These are phyloP conservation scores for Phylloscopus trochilus DNA, from an alignment of 2,113 vertebrate genomes.

Conservation along the genomic window DNA sequence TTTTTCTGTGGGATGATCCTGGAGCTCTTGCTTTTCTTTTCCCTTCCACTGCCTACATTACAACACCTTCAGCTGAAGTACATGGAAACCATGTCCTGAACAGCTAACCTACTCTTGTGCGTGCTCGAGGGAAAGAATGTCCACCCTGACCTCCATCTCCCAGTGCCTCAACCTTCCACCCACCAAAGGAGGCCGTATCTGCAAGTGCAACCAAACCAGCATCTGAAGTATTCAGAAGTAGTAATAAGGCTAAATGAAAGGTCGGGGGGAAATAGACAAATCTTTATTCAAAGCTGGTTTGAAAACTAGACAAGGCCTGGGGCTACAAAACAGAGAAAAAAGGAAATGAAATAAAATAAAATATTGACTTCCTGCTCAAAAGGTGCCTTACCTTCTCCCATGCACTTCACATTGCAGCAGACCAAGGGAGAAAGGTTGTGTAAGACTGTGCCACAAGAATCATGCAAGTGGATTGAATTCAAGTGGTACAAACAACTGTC, in stretches of 20 bases:
- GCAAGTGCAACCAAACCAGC: not conserved
- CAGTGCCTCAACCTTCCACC: not conserved
- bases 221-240: not conserved
- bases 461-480: not conserved
- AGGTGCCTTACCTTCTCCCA: not conserved
- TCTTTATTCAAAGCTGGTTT: not conserved
- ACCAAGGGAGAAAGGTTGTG: not conserved
- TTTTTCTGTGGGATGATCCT: not conserved
- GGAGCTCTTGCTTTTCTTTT: not conserved
- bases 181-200: not conserved
- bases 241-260: not conserved
- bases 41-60: fast-evolving
- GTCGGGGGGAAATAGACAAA: not conserved
- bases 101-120: not conserved
- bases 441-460: not conserved
- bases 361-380: not conserved
- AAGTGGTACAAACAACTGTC: not conserved
- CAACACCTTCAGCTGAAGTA: not conserved
- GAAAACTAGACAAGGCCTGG: not conserved
- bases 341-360: not conserved
- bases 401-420: not conserved
- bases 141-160: not conserved
- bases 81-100: not conserved
- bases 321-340: not conserved
- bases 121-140: not conserved